phyloP scores from a whole-genome alignment of 2,888 invertebrate species.

The Homarus gammarus region DNA sequence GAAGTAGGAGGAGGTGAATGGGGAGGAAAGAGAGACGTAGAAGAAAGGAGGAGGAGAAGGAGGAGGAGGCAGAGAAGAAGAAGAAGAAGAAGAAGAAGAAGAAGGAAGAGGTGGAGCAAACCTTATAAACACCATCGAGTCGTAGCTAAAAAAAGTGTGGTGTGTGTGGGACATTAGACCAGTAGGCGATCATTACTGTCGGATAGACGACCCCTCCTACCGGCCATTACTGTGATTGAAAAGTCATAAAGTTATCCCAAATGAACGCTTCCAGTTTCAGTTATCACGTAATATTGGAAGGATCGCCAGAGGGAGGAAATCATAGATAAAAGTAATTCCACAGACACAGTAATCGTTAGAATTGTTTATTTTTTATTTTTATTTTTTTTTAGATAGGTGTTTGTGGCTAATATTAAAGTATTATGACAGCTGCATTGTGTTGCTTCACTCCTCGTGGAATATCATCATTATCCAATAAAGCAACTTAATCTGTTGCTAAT shows the following conservation, averaged over 20 bases:
- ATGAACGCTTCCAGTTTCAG: conserved; percentile 59
- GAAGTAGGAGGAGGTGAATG: too few species aligned
- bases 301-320: conserved; percentile 34
- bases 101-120: too few species aligned
- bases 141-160: neutral
- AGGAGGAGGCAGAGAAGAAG: too few species aligned
- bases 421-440: neutral
- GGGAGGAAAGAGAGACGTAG: too few species aligned
- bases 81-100: too few species aligned
- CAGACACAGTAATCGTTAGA: neutral
- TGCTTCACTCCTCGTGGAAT: conserved; percentile 15
- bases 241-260: conserved; percentile 44
- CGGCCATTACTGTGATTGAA: conserved; percentile 53
- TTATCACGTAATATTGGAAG: conserved; percentile 49
- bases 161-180: conserved; percentile 19
- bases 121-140: too few species aligned
- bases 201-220: conserved; percentile 18
- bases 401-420: neutral
- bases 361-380: too few species aligned
- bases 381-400: too few species aligned
- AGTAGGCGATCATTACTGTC: conserved; percentile 39
- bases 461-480: conserved; percentile 23
- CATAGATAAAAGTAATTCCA: conserved; percentile 47
- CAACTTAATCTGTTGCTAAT: conserved; percentile 37
- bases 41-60: too few species aligned